Conservation (phyloP, 2,888 invertebrate genomes). For the Bugulina stolonifera region DNA sequence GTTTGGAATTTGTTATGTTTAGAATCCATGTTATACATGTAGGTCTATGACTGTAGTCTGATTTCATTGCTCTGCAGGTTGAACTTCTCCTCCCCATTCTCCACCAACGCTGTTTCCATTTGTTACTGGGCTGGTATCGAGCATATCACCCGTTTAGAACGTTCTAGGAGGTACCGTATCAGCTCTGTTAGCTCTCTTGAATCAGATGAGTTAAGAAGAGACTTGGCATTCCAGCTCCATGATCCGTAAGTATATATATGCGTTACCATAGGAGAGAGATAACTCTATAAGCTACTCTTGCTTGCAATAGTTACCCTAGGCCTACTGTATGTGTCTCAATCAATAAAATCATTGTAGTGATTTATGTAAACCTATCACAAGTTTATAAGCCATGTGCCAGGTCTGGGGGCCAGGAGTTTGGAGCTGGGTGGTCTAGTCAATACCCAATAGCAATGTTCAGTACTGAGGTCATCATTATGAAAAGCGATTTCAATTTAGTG, state of each 20-base stretch:
- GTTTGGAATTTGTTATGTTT: neutral
- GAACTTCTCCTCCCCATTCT: constrained; percentile 87
- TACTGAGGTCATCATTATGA: too few relatives aligned
- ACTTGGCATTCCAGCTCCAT: neutral
- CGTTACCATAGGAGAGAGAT: too few relatives aligned
- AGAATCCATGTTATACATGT: neutral
- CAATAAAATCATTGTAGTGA: too few relatives aligned
- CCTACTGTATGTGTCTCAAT: too few relatives aligned
- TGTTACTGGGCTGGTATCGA: constrained; percentile 75
- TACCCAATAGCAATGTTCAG: too few relatives aligned
- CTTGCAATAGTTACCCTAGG: too few relatives aligned
- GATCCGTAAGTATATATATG: constrained; percentile 11
- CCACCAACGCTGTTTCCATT: constrained; percentile 91
- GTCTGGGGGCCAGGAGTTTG: too few relatives aligned
- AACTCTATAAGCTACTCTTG: too few relatives aligned
- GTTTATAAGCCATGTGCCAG: too few relatives aligned
- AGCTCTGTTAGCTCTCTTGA: neutral
- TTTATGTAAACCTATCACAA: too few relatives aligned
- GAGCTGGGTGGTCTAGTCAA: too few relatives aligned
- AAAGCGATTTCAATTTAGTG: too few relatives aligned
- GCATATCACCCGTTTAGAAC: constrained; percentile 73
- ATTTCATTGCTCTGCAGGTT: constrained; percentile 35
- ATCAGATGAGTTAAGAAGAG: neutral
- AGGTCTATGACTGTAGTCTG: neutral
- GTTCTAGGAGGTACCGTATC: constrained; percentile 60